phyloP scores from a whole-genome alignment of 2,113 vertebrate genomes.

The Chaetodon trifascialis region DNA sequence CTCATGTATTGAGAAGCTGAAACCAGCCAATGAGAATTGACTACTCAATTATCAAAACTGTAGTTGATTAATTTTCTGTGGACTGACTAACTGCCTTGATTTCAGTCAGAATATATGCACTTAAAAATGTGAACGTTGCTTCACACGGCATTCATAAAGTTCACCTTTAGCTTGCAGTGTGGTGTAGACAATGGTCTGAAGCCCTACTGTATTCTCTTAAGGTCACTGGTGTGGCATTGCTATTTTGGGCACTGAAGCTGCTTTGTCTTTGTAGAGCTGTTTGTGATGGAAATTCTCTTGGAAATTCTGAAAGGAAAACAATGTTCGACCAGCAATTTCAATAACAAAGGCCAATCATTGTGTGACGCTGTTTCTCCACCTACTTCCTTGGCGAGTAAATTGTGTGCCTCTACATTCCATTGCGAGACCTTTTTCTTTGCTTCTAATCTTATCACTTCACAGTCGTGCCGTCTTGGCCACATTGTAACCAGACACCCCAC shows the following conservation, averaged over 20 bases:
- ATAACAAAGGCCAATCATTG: conserved; percentile 45
- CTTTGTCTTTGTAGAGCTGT: conserved; percentile 17
- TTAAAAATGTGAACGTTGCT: background rate
- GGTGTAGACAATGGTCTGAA: conserved; percentile 7
- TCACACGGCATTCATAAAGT: background rate
- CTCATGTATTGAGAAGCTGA: background rate
- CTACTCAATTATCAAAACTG: background rate
- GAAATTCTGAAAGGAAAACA: conserved; percentile 61
- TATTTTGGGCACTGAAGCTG: conserved; percentile 43
- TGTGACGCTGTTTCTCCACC: conserved; percentile 14
- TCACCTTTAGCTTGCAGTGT: background rate
- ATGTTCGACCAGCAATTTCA: background rate
- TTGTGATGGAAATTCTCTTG: conserved; percentile 48
- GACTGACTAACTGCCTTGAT: background rate
- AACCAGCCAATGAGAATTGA: background rate
- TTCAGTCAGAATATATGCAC: background rate
- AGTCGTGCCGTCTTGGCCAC: conserved; percentile 48
- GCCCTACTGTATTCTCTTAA: conserved; percentile 12
- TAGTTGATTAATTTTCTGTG: background rate
- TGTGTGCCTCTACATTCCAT: conserved; percentile 38
- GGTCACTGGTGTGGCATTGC: conserved; percentile 22
- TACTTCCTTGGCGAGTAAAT: conserved; percentile 8
- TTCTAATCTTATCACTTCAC: conserved; percentile 57
- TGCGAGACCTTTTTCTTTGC: conserved; percentile 37
- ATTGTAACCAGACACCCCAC: conserved; percentile 64